Evolutionary conservation across 2,797 vertebrate species (phyloP).

Genomic region (Sebastes steindachneri): DNA sequence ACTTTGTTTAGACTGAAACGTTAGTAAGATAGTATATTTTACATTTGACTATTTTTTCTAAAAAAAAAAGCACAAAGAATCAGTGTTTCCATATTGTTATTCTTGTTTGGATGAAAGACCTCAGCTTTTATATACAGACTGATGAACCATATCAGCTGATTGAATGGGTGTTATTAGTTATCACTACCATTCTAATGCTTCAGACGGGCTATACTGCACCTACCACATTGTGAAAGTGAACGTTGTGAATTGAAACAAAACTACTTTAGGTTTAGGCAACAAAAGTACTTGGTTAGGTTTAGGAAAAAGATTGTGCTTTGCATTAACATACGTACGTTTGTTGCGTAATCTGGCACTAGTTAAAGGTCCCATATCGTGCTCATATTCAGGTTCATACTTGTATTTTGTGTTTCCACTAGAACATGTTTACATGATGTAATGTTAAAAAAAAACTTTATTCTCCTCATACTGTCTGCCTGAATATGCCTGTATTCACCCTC

Average conservation of each 20-base stretch:
- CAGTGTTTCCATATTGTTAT: background rate
- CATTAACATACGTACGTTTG: background rate
- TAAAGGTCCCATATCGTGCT: background rate
- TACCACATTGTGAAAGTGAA: background rate
- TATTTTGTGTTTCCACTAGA: too few species aligned
- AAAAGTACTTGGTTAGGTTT: background rate
- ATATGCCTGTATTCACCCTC: too few species aligned
- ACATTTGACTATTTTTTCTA: background rate
- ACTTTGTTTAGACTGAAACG: background rate
- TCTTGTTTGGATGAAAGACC: background rate
- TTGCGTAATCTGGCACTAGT: background rate
- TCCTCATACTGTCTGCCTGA: too few species aligned
- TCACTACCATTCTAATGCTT: background rate
- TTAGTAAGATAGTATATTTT: background rate
- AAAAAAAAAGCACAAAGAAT: background rate
- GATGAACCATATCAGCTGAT: background rate
- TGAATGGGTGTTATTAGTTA: background rate
- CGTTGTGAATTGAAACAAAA: background rate
- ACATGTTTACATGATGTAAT: too few species aligned
- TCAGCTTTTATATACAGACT: background rate
- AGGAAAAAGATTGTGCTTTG: background rate
- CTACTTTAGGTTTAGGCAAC: background rate
- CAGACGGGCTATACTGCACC: background rate
- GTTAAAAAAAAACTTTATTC: fast-evolving
- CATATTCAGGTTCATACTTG: too few species aligned